phyloP scores from a whole-genome alignment of 2,888 invertebrate genomes.

The Pinctada fucata region DNA sequence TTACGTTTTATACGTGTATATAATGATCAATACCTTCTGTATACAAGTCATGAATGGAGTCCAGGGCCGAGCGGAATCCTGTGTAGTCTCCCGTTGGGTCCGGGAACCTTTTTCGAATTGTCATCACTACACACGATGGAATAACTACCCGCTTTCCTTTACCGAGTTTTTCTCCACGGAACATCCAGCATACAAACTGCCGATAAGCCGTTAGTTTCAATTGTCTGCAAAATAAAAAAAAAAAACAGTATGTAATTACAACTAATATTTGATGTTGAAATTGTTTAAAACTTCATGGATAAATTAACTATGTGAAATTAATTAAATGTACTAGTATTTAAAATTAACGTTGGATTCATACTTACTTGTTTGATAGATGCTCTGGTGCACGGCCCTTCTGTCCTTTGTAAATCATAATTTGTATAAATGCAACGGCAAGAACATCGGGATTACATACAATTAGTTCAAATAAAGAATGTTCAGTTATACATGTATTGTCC shows the following conservation, averaged over 20 bases:
- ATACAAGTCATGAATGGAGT: not conserved
- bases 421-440: not conserved
- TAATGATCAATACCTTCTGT: too few species aligned
- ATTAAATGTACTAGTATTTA: too few species aligned
- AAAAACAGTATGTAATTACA: not conserved
- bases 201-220: not conserved
- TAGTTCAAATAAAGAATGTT: constrained; percentile 1
- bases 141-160: constrained; percentile 22
- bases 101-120: not conserved
- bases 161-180: constrained; percentile 11
- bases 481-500: not conserved
- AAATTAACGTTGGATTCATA: not conserved
- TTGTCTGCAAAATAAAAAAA: not conserved
- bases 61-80: not conserved
- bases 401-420: not conserved
- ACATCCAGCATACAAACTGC: constrained; percentile 17
- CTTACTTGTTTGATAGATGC: not conserved
- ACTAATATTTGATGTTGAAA: not conserved
- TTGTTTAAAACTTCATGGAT: not conserved
- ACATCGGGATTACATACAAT: constrained; percentile 6
- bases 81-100: constrained; percentile 14
- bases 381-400: not conserved
- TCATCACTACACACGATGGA: constrained; percentile 12
- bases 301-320: not conserved
- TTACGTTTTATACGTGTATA: too few species aligned